These are phyloP conservation scores for Scaptomyza tumidula DNA, from an alignment of 2,888 invertebrate species.

Conservation along the genomic window DNA sequence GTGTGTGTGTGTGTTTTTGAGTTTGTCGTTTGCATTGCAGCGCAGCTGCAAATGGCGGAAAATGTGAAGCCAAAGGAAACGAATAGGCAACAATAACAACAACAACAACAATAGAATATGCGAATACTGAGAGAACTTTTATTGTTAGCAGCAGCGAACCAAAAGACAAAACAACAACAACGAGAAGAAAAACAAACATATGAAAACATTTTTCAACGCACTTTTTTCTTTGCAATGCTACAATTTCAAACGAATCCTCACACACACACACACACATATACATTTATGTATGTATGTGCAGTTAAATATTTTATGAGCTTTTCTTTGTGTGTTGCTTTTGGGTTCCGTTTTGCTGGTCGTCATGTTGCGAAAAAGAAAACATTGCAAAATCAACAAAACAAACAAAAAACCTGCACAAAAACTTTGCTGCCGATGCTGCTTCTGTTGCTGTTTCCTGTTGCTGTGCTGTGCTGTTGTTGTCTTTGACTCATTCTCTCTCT, in stretches of 20 bases:
- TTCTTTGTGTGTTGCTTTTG: slow-evolving; percentile 38
- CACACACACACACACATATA: not conserved
- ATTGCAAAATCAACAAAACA: not conserved
- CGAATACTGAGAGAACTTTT: slow-evolving; percentile 41
- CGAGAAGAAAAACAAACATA: slow-evolving; percentile 4
- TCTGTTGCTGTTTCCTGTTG: slow-evolving; percentile 32
- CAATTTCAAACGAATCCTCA: slow-evolving; percentile 50
- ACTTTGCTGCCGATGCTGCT: slow-evolving; percentile 46
- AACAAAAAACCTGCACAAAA: slow-evolving; percentile 13
- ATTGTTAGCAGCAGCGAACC: slow-evolving; percentile 46
- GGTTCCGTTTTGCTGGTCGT: slow-evolving; percentile 51
- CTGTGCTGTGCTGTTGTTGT: not conserved
- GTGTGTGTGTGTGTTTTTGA: slow-evolving; percentile 15
- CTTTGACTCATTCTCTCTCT: not conserved
- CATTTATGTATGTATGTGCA: slow-evolving; percentile 18
- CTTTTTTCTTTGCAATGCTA: slow-evolving; percentile 52
- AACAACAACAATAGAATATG: slow-evolving; percentile 12
- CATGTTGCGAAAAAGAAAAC: slow-evolving; percentile 47
- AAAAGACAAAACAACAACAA: slow-evolving; percentile 26
- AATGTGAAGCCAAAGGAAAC: slow-evolving; percentile 57
- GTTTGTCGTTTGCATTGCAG: slow-evolving; percentile 58
- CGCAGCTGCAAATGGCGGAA: slow-evolving; percentile 68
- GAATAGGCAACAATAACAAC: not conserved
- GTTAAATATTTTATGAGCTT: slow-evolving; percentile 65
- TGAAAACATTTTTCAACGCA: slow-evolving; percentile 51